phyloP scores from a whole-genome alignment of 2,797 vertebrate genomes.

The Somateria mollissima region DNA sequence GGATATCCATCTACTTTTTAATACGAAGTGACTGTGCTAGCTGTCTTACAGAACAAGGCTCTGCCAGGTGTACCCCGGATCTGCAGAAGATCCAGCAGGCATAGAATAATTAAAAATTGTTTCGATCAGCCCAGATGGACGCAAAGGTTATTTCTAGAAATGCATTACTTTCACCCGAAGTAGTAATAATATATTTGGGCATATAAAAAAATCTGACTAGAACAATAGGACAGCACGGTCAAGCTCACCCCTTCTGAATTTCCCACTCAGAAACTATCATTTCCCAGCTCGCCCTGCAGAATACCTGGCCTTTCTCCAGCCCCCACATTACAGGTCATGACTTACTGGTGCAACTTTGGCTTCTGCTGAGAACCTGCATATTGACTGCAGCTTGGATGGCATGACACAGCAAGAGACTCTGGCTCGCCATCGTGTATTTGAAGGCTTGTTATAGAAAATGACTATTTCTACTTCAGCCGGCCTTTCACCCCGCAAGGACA shows the following conservation, averaged over 20 bases:
- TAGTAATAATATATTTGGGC: not conserved
- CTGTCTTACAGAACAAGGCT: not conserved
- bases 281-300: not conserved
- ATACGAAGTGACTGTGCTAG: not conserved
- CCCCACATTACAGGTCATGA: not conserved
- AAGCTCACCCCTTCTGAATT: not conserved
- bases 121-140: not conserved
- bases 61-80: not conserved
- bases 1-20: not conserved
- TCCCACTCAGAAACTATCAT: not conserved
- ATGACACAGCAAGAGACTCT: not conserved
- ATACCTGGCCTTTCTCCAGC: not conserved
- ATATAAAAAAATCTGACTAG: not conserved
- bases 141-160: not conserved
- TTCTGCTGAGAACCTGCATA: slow-evolving; percentile 18
- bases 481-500: not conserved
- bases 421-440: not conserved
- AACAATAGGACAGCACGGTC: not conserved
- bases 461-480: not conserved
- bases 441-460: not conserved
- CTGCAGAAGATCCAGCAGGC: not conserved
- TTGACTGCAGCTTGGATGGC: not conserved
- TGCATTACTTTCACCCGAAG: not conserved
- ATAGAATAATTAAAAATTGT: not conserved
- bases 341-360: slow-evolving; percentile 3